Percentiles rank a stretch among this genome's conserved stretches.
Conservation (phyloP, 2,113 vertebrate species). For the Chaetops frenatus region DNA sequence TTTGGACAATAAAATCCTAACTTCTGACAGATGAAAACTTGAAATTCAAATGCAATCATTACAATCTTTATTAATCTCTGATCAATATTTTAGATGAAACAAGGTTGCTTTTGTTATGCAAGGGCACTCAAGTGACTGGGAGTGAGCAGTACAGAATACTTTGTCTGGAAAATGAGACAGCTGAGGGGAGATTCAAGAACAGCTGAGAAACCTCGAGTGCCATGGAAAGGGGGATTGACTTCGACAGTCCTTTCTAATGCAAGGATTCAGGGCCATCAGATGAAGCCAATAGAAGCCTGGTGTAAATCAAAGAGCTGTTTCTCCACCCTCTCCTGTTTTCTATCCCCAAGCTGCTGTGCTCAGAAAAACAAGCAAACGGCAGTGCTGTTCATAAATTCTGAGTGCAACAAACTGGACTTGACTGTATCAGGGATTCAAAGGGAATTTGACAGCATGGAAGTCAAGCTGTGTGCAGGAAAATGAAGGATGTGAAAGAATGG, state of each 20-base stretch:
- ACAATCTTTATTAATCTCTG: neutral
- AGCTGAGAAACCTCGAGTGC: neutral
- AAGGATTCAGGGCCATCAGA: neutral
- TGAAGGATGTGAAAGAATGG: neutral
- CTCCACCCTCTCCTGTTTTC: neutral
- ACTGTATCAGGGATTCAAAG: neutral
- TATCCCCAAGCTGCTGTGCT: neutral
- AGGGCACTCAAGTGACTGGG: neutral
- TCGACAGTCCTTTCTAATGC: neutral
- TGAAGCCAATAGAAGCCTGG: neutral
- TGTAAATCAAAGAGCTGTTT: neutral
- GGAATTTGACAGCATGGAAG: neutral
- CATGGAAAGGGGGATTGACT: neutral
- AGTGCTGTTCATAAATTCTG: neutral
- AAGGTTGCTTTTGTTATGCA: neutral
- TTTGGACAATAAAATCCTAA: neutral
- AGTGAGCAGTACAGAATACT: neutral
- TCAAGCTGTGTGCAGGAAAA: neutral
- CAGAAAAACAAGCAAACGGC: neutral
- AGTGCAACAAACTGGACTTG: neutral
- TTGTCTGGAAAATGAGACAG: neutral
- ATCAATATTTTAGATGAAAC: neutral
- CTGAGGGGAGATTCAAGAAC: neutral
- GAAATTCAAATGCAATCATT: neutral
- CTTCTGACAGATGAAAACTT: neutral